These are phyloP conservation scores for Drosophila melanogaster DNA, from an alignment of 1,140 invertebrate genomes.

Conservation along the genomic window Release_6_plus_ISO1_MT NC_004354.4:8315501-8316000, in stretches of 20 bases:
- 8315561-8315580: background rate
- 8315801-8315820: conserved; percentile 30
- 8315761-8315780: conserved; percentile 45
- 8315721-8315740: conserved; percentile 14
- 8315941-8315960: conserved; percentile 8
- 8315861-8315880: conserved; percentile 32
- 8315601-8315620: background rate
- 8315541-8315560: background rate
- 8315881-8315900: conserved; percentile 76
- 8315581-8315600: background rate
- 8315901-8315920: conserved; percentile 54
- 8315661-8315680: conserved; percentile 58
- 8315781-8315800: conserved; percentile 41
- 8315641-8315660: conserved; percentile 46
- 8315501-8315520: background rate
- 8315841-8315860: conserved; percentile 18
- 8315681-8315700: conserved; percentile 58
- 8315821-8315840: conserved; percentile 13
- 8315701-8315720: conserved; percentile 6
- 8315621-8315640: conserved; percentile 4
- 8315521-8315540: background rate
- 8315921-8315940: conserved; percentile 5
- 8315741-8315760: conserved; percentile 77
- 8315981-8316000: background rate
- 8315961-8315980: background rate